A percentile compares a stretch with the other conserved stretches of the same genome.
Conservation (phyloP, 1,140 invertebrate species). For the Archivesica marissinica region DNA sequence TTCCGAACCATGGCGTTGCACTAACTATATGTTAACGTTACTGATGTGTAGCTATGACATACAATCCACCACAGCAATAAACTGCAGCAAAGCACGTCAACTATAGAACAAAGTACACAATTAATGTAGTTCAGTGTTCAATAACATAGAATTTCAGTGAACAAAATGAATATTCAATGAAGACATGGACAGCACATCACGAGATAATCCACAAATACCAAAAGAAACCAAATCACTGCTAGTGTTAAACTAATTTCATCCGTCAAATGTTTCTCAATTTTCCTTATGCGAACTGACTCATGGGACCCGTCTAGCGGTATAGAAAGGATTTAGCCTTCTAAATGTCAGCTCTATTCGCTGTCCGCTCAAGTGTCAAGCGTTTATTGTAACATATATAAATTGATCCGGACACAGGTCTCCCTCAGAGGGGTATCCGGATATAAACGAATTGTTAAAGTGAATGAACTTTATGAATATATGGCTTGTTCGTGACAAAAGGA, state of each 20-base stretch:
- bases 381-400: constrained; percentile 15
- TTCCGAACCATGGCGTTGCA: too few relatives aligned
- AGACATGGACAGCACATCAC: not conserved
- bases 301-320: not conserved
- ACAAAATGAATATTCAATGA: not conserved
- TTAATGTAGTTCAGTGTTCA: too few relatives aligned
- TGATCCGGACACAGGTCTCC: not conserved
- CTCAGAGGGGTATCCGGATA: not conserved
- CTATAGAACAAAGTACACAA: too few relatives aligned
- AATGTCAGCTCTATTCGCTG: not conserved
- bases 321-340: constrained; percentile 1
- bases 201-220: not conserved
- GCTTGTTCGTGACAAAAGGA: not conserved
- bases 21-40: too few relatives aligned
- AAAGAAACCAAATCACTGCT: not conserved
- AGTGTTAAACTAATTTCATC: constrained; percentile 20
- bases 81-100: too few relatives aligned
- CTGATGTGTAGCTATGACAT: too few relatives aligned
- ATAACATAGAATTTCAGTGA: not conserved
- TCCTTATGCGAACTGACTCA: not conserved
- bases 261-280: not conserved
- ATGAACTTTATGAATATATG: not conserved
- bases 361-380: not conserved
- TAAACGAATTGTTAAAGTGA: not conserved
- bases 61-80: too few relatives aligned